phyloP scores from a whole-genome alignment of 2,113 vertebrate species.

The Grus americana region DNA sequence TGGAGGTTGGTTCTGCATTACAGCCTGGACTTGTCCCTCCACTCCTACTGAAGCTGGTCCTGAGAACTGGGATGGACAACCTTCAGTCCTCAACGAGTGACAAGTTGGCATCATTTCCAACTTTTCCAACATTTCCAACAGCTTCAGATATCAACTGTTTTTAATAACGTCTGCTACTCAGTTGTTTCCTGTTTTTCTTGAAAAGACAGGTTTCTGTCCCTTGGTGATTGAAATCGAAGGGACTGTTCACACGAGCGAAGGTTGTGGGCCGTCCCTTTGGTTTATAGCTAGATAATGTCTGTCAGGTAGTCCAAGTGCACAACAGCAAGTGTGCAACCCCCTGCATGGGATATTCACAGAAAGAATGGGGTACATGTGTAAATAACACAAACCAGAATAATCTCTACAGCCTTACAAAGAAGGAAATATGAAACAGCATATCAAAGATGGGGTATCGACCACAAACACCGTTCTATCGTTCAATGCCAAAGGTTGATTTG shows the following conservation, averaged over 20 bases:
- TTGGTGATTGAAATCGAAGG: not conserved
- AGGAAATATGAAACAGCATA: not conserved
- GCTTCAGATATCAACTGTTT: not conserved
- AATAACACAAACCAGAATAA: not conserved
- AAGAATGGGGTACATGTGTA: not conserved
- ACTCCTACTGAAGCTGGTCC: not conserved
- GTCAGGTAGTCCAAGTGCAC: not conserved
- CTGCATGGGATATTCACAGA: not conserved
- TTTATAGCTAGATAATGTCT: not conserved
- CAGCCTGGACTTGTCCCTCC: not conserved
- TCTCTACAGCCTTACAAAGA: not conserved
- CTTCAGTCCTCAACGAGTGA: not conserved
- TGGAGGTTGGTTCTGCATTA: not conserved
- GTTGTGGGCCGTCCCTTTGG: not conserved
- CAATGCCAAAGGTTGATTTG: conserved; percentile 43
- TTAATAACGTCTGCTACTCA: not conserved
- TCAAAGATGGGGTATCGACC: not conserved
- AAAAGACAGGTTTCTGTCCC: not conserved
- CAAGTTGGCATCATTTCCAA: not conserved
- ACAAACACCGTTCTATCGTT: not conserved
- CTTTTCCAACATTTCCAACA: not conserved
- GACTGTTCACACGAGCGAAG: not conserved
- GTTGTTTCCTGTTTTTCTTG: not conserved
- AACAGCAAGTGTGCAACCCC: not conserved
- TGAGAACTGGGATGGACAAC: not conserved